A percentile compares a stretch with the other conserved stretches of the same genome.
Evolutionary conservation across 1,140 invertebrate species (phyloP).

Genomic region (Nilaparvata lugens): DNA sequence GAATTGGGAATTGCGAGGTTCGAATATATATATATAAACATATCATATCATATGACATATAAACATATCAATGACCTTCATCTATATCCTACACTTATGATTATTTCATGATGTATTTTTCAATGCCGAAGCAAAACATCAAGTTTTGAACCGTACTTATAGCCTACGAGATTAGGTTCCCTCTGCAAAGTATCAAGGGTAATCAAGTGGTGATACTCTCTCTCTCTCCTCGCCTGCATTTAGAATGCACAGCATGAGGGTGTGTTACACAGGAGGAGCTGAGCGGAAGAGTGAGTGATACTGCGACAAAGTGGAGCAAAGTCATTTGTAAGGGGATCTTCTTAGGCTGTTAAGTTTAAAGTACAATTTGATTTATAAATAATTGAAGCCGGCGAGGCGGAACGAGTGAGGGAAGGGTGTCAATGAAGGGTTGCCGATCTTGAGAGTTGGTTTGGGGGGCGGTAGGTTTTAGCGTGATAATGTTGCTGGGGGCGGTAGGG

Average conservation of each 20-base stretch:
- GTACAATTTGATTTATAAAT: constrained; percentile 6
- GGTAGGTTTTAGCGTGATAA: not conserved
- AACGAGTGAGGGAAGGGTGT: not conserved
- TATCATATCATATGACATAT: no score
- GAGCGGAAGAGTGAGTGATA: not conserved
- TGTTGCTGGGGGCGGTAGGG: constrained; percentile 7
- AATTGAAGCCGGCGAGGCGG: not conserved
- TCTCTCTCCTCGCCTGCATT: no score
- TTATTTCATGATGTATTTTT: not conserved
- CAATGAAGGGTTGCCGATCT: not conserved
- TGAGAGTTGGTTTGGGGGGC: not conserved
- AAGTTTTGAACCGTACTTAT: no score
- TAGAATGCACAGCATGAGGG: no score
- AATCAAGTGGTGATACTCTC: no score
- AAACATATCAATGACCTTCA: no score
- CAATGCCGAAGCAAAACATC: not conserved
- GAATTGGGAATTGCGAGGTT: no score
- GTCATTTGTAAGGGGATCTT: not conserved
- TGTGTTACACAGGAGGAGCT: not conserved
- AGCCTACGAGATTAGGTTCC: no score
- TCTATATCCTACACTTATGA: not conserved
- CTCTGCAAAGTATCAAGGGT: no score
- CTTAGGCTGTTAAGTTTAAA: not conserved
- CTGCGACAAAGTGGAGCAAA: not conserved
- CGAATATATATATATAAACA: no score